Percentiles rank a stretch among this genome's conserved stretches.
Evolutionary conservation across 2,888 invertebrate genomes (phyloP).

Genomic region (Elmis aenea): DNA sequence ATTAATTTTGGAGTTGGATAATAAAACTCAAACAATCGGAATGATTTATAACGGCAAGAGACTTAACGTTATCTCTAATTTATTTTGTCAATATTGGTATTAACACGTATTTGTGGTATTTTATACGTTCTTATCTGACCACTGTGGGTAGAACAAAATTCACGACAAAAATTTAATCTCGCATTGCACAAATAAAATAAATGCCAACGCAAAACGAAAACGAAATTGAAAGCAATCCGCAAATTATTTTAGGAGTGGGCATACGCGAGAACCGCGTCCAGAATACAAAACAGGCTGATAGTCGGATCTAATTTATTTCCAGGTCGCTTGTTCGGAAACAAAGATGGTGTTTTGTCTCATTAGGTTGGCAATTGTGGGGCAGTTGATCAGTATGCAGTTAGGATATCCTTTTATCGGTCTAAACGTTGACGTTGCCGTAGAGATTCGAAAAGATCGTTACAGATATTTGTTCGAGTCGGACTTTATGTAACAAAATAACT

Average conservation of each 20-base stretch:
- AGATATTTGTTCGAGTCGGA: too few relatives aligned
- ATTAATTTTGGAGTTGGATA: too few relatives aligned
- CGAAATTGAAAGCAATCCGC: slow-evolving; percentile 36
- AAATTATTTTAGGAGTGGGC: slow-evolving; percentile 37
- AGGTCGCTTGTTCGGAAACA: slow-evolving; percentile 26
- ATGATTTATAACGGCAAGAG: too few relatives aligned
- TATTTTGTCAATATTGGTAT: too few relatives aligned
- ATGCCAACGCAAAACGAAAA: slow-evolving; percentile 32
- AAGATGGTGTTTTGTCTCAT: slow-evolving; percentile 33
- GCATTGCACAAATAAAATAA: slow-evolving; percentile 35
- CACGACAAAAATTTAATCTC: slow-evolving; percentile 32
- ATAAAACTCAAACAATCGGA: too few relatives aligned
- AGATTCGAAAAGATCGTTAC: too few relatives aligned
- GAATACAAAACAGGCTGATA: slow-evolving; percentile 31
- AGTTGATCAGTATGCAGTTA: slow-evolving; percentile 15
- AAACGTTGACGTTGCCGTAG: slow-evolving; percentile 29
- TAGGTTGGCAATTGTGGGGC: slow-evolving; percentile 21
- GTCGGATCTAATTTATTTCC: slow-evolving; percentile 31
- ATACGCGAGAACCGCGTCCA: slow-evolving; percentile 25
- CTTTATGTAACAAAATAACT: too few relatives aligned
- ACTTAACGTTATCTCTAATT: too few relatives aligned
- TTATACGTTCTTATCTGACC: too few relatives aligned
- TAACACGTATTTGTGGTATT: too few relatives aligned
- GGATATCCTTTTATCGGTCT: slow-evolving; percentile 13
- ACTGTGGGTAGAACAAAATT: slow-evolving; percentile 12